Percentiles rank a stretch among this genome's conserved stretches.
Evolutionary conservation across 1,140 invertebrate species (phyloP).

Genomic region (Panonychus citri): DNA sequence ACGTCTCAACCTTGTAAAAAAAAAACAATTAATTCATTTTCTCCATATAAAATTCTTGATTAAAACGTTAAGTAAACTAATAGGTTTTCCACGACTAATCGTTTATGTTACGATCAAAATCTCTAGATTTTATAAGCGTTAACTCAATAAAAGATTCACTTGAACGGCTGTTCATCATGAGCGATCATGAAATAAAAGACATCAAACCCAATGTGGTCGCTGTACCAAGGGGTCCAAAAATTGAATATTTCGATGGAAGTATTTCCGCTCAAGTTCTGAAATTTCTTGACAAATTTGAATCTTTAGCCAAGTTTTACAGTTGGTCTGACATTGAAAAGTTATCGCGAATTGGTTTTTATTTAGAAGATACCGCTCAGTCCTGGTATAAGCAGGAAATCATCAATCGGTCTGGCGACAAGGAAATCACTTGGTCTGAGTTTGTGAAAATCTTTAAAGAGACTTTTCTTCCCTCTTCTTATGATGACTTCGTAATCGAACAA

Average conservation of each 20-base stretch:
- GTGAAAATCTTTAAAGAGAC: background rate
- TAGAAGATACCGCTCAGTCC: background rate
- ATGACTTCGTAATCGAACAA: background rate
- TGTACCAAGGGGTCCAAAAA: background rate
- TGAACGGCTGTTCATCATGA: too few relatives aligned
- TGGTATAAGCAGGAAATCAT: background rate
- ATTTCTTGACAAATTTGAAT: background rate
- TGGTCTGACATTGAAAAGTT: background rate
- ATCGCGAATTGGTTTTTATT: background rate
- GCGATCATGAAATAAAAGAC: too few relatives aligned
- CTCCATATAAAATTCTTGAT: too few relatives aligned
- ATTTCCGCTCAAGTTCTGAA: background rate
- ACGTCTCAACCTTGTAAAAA: too few relatives aligned
- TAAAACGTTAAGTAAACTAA: too few relatives aligned
- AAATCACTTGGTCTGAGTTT: background rate
- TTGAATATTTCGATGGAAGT: background rate
- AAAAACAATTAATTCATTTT: too few relatives aligned
- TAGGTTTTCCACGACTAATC: too few relatives aligned
- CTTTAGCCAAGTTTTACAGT: background rate
- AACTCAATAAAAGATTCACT: too few relatives aligned
- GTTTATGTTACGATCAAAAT: too few relatives aligned
- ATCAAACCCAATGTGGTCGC: too few relatives aligned
- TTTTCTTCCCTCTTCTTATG: background rate
- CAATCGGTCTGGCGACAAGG: background rate
- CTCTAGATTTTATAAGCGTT: too few relatives aligned